A percentile compares a stretch with the other conserved stretches of the same genome.
These are phyloP conservation scores for Callospermophilus lateralis DNA, from an alignment of 2,113 vertebrate genomes.

Conservation along the genomic window DNA sequence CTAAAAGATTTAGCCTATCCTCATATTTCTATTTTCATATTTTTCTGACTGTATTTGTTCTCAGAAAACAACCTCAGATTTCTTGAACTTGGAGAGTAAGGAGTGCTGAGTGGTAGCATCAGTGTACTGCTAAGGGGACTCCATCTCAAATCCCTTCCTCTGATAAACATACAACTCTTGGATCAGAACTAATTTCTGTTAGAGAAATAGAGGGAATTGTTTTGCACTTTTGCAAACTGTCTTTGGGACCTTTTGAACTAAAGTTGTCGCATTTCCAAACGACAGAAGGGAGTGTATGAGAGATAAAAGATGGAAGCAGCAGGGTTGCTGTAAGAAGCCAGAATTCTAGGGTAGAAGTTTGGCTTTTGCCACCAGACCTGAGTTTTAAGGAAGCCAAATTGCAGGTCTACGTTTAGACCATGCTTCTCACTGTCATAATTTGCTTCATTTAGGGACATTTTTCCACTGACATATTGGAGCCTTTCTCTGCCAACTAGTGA, in stretches of 20 bases:
- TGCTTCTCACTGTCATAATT: constrained; percentile 23
- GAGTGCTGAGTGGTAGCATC: not conserved
- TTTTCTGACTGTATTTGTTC: not conserved
- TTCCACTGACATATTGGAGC: constrained; percentile 59
- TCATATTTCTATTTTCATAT: constrained; percentile 14
- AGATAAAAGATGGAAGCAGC: not conserved
- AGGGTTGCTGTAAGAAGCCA: not conserved
- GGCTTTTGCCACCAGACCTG: not conserved
- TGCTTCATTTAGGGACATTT: constrained; percentile 54
- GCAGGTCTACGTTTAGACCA: not conserved
- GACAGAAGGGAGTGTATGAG: not conserved
- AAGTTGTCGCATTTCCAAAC: not conserved
- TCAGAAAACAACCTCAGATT: not conserved
- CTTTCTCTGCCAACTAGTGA: constrained; percentile 62
- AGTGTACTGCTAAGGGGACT: not conserved
- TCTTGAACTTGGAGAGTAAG: not conserved
- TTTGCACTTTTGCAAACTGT: not conserved
- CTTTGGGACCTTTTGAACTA: not conserved
- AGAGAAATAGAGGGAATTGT: not conserved
- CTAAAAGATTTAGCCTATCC: not conserved
- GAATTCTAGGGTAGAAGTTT: not conserved
- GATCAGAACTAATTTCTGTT: not conserved
- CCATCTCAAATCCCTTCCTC: not conserved
- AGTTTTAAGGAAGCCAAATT: not conserved
- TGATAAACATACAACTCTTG: not conserved